phyloP scores from a whole-genome alignment of 1,140 invertebrate species.

The Fopius arisanus region DNA sequence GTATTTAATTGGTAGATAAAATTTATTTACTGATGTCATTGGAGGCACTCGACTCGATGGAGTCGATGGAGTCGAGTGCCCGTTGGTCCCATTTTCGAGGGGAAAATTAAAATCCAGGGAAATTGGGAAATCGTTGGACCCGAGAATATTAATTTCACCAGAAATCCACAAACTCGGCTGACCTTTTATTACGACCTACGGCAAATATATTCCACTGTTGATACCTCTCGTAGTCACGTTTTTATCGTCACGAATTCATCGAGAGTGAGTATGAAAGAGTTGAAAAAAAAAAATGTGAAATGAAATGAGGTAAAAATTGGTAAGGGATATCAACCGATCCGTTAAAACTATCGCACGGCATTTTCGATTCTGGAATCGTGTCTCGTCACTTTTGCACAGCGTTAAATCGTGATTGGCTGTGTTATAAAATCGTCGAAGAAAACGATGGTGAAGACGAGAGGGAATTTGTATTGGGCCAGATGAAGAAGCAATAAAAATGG shows the following conservation, averaged over 20 bases:
- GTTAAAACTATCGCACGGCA: conserved; percentile 27
- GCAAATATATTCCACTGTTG: background rate
- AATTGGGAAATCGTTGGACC: background rate
- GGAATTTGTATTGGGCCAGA: background rate
- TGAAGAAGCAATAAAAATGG: too few species aligned
- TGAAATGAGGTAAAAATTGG: conserved; percentile 4
- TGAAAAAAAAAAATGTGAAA: background rate
- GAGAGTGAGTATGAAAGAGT: conserved; percentile 22
- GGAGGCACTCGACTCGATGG: too few species aligned
- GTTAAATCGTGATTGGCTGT: conserved; percentile 22
- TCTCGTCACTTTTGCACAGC: conserved; percentile 23
- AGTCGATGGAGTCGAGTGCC: too few species aligned
- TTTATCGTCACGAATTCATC: conserved; percentile 40
- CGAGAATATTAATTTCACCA: background rate
- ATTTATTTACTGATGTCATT: too few species aligned
- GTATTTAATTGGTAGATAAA: too few species aligned
- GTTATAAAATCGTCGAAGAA: background rate
- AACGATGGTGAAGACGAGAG: conserved; percentile 11
- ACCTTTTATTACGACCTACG: conserved; percentile 24
- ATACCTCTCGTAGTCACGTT: conserved; percentile 31
- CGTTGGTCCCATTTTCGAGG: too few species aligned
- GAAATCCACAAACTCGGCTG: conserved; percentile 2
- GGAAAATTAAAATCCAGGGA: too few species aligned
- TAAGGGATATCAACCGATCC: background rate
- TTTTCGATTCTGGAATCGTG: conserved; percentile 32